Evolutionary conservation across 2,888 invertebrate species (phyloP).

Genomic region (Poecilobothrus nobilitatus): DNA sequence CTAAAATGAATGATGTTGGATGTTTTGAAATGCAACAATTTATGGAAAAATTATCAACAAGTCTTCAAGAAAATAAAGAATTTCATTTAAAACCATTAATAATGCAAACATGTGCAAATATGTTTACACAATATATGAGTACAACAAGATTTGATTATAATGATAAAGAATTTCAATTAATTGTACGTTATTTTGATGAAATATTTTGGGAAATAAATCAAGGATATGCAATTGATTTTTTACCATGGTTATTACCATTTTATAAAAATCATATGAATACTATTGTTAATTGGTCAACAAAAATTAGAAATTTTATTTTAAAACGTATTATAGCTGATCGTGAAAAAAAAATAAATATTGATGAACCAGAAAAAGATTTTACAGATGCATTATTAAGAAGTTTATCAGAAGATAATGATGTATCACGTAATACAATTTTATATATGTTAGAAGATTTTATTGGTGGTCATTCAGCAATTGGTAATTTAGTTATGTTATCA

Average conservation of each 20-base stretch:
- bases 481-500: conserved; percentile 66
- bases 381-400: conserved; percentile 64
- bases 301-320: conserved; percentile 61
- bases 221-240: conserved; percentile 72
- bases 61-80: conserved; percentile 35
- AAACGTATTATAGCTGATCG: conserved; percentile 53
- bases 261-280: conserved; percentile 59
- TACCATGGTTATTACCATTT: conserved; percentile 67
- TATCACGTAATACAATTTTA: conserved; percentile 64
- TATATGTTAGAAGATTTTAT: conserved; percentile 74
- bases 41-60: conserved; percentile 48
- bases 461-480: conserved; percentile 76
- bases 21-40: conserved; percentile 54
- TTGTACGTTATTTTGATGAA: conserved; percentile 64
- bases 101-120: conserved; percentile 64
- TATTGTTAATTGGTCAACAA: conserved; percentile 55
- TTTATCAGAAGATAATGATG: conserved; percentile 52
- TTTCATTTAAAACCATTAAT: conserved; percentile 59
- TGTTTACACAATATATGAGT: conserved; percentile 76
- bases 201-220: conserved; percentile 84
- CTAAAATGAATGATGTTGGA: conserved; percentile 56
- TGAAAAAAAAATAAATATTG: conserved; percentile 41
- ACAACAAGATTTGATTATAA: conserved; percentile 58
- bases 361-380: conserved; percentile 59
- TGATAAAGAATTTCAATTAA: conserved; percentile 54